These are phyloP conservation scores for Ophioninae sp. DNA, from an alignment of 2,888 invertebrate genomes.

Conservation along the genomic window DNA sequence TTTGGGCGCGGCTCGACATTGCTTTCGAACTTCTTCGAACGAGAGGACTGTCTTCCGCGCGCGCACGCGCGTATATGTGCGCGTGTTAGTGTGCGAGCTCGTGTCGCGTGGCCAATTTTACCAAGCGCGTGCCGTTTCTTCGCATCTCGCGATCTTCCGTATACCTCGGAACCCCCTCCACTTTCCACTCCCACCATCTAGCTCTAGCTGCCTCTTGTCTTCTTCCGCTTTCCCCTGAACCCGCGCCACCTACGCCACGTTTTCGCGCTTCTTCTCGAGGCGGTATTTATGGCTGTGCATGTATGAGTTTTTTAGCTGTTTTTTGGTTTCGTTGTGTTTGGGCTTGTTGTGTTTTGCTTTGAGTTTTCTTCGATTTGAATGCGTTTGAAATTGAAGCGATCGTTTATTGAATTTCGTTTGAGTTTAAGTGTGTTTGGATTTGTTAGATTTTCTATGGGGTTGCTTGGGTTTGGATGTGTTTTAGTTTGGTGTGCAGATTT, in stretches of 20 bases:
- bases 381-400: too few species aligned
- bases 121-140: slow-evolving; percentile 56
- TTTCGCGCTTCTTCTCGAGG: background rate
- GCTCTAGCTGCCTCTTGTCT: too few species aligned
- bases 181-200: background rate
- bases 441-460: too few species aligned
- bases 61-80: background rate
- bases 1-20: slow-evolving; percentile 15
- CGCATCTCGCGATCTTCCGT: slow-evolving; percentile 15
- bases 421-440: too few species aligned
- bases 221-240: slow-evolving; percentile 3
- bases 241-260: slow-evolving; percentile 4
- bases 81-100: background rate
- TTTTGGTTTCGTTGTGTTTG: too few species aligned
- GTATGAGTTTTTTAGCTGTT: too few species aligned
- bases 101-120: slow-evolving; percentile 56
- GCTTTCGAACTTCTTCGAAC: slow-evolving; percentile 36
- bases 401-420: too few species aligned
- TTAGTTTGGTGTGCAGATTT: too few species aligned
- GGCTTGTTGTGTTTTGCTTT: too few species aligned
- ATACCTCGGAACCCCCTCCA: background rate
- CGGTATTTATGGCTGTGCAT: background rate
- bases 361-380: too few species aligned
- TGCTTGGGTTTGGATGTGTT: too few species aligned
- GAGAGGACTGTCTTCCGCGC: slow-evolving; percentile 18